phyloP scores from a whole-genome alignment of 2,113 vertebrate species.

The Strigops habroptila region DNA sequence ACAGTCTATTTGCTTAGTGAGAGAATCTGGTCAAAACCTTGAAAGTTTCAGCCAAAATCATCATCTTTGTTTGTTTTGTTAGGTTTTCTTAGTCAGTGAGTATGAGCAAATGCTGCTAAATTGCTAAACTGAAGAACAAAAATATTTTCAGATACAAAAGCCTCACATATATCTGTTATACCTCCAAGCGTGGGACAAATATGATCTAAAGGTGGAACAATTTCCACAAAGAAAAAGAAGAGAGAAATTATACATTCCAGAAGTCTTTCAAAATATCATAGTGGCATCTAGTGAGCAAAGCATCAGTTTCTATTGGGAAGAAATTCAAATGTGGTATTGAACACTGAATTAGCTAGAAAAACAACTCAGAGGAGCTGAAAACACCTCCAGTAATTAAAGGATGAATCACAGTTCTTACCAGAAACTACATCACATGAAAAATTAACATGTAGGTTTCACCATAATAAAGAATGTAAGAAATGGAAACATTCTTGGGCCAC shows the following conservation, averaged over 20 bases:
- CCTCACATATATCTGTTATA: not conserved
- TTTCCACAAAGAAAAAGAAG: not conserved
- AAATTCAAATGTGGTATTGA: slow-evolving; percentile 22
- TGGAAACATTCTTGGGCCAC: slow-evolving; percentile 18
- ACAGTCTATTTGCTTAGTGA: slow-evolving; percentile 21
- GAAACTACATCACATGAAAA: slow-evolving; percentile 24
- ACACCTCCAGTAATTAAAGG: slow-evolving; percentile 33
- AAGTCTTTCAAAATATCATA: slow-evolving; percentile 32
- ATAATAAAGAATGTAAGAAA: slow-evolving; percentile 24
- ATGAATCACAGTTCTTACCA: slow-evolving; percentile 48
- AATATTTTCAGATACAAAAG: slow-evolving; percentile 36
- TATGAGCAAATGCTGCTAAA: slow-evolving; percentile 8
- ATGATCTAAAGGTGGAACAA: slow-evolving; percentile 6
- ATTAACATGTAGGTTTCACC: slow-evolving; percentile 15
- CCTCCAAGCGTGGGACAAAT: slow-evolving; percentile 1
- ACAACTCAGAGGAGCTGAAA: slow-evolving; percentile 6
- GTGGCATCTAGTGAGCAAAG: slow-evolving; percentile 48
- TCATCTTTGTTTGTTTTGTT: not conserved
- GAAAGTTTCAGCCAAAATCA: slow-evolving; percentile 37
- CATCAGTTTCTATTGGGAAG: slow-evolving; percentile 27
- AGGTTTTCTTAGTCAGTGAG: slow-evolving; percentile 17
- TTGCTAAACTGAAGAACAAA: not conserved
- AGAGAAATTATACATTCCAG: slow-evolving; percentile 27
- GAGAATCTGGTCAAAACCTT: slow-evolving; percentile 30
- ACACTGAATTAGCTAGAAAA: slow-evolving; percentile 21